Percentiles rank a stretch among this genome's conserved stretches.
phyloP scores from a whole-genome alignment of 1,140 invertebrate species.

The Trialeurodes vaporariorum region DNA sequence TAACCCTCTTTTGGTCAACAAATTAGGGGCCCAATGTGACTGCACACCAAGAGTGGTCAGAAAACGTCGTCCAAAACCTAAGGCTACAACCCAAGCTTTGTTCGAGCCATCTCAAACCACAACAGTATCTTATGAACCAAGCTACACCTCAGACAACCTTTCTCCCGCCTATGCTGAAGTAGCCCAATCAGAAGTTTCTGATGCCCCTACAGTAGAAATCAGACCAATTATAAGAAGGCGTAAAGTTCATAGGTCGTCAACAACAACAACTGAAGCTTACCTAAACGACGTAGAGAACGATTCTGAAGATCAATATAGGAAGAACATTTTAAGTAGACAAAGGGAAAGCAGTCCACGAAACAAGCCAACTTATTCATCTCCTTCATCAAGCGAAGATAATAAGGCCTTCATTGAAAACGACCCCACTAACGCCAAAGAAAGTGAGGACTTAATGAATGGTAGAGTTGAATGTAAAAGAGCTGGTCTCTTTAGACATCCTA shows the following conservation, averaged over 20 bases:
- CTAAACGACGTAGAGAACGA: slow-evolving; percentile 9
- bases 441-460: slow-evolving; percentile 26
- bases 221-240: slow-evolving; percentile 17
- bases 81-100: background rate
- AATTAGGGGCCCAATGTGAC: slow-evolving; percentile 58
- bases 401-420: slow-evolving; percentile 11
- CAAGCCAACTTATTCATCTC: background rate
- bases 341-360: background rate
- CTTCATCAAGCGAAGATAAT: slow-evolving; percentile 31
- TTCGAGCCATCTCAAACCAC: slow-evolving; percentile 3
- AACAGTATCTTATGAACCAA: slow-evolving; percentile 10
- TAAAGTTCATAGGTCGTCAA: background rate
- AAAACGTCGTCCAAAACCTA: background rate
- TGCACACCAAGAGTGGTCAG: slow-evolving; percentile 33
- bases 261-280: background rate
- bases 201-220: slow-evolving; percentile 20
- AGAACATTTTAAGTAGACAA: background rate
- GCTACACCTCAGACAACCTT: slow-evolving; percentile 5
- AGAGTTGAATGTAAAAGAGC: slow-evolving; percentile 53
- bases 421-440: slow-evolving; percentile 25
- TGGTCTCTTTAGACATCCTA: slow-evolving; percentile 70
- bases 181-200: slow-evolving; percentile 3
- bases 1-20: slow-evolving; percentile 52
- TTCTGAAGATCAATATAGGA: background rate
- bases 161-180: background rate